phyloP scores from a whole-genome alignment of 2,888 invertebrate genomes.

The Chymomyza fuscimana region DNA sequence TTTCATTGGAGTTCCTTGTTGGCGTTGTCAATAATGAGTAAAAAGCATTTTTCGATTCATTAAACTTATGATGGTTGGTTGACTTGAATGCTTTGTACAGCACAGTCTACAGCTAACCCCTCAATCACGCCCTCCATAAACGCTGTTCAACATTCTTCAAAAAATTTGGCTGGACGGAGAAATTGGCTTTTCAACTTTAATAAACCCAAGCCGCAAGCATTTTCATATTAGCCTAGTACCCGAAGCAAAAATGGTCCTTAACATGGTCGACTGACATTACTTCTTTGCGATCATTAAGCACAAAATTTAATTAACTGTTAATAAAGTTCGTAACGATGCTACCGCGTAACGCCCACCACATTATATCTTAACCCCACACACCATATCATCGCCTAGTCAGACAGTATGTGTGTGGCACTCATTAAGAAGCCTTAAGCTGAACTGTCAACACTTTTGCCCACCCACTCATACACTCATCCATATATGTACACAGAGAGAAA shows the following conservation, averaged over 20 bases:
- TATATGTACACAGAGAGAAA: not conserved
- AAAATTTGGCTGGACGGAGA: not conserved
- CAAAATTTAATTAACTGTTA: slow-evolving; percentile 72
- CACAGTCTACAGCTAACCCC: not conserved
- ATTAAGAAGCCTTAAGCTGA: slow-evolving; percentile 66
- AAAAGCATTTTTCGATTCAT: slow-evolving; percentile 59
- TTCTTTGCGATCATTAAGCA: slow-evolving; percentile 58
- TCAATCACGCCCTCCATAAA: not conserved
- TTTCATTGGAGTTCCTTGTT: not conserved
- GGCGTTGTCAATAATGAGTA: not conserved
- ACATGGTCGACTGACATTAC: slow-evolving; percentile 1
- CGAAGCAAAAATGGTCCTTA: not conserved
- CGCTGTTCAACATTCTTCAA: not conserved
- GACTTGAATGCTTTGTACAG: slow-evolving; percentile 23
- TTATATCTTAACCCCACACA: not conserved
- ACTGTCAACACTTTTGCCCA: slow-evolving; percentile 48
- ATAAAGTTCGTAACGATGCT: slow-evolving; percentile 67
- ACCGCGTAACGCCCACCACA: slow-evolving; percentile 17
- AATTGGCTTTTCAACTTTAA: slow-evolving; percentile 42
- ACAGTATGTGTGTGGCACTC: slow-evolving; percentile 56
- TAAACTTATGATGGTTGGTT: slow-evolving; percentile 54
- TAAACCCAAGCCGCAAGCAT: slow-evolving; percentile 59
- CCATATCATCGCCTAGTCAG: slow-evolving; percentile 44
- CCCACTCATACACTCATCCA: slow-evolving; percentile 5
- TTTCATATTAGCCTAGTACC: slow-evolving; percentile 19